Conservation (phyloP, 2,888 invertebrate species). For the Drosophila lutescens region DNA sequence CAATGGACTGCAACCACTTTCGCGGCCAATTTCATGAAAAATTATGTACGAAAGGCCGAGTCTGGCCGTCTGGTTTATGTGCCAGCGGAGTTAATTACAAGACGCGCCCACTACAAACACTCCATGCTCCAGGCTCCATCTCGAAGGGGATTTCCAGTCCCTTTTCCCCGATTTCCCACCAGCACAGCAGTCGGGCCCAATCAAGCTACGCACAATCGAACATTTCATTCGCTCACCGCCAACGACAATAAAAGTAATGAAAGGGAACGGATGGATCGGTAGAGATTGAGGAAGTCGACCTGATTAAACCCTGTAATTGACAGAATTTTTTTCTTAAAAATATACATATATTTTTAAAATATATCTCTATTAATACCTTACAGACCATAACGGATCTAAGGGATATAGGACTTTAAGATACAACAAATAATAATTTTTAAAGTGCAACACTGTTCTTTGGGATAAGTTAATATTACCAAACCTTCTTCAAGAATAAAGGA, state of each 20-base stretch:
- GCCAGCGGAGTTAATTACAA: conserved; percentile 75
- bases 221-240: conserved; percentile 57
- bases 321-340: too few species aligned
- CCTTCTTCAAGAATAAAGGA: too few species aligned
- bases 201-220: conserved; percentile 73
- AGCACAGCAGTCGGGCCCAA: conserved; percentile 48
- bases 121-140: conserved; percentile 20
- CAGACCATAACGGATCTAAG: too few species aligned
- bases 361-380: too few species aligned
- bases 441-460: too few species aligned
- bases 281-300: neutral
- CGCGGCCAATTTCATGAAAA: conserved; percentile 69
- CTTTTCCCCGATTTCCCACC: conserved; percentile 6
- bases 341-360: too few species aligned
- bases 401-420: too few species aligned
- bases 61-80: conserved; percentile 53
- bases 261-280: conserved; percentile 13
- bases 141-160: neutral
- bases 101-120: conserved; percentile 74
- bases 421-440: too few species aligned
- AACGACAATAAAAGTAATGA: conserved; percentile 61
- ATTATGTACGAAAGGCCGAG: conserved; percentile 57
- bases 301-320: conserved; percentile 3
- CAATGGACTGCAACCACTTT: conserved; percentile 51
- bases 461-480: too few species aligned